Evolutionary conservation across 2,888 invertebrate species (phyloP), one percentile per base, ranked within the genome.

Genomic region (Camptogramma bilineatum): DNA sequence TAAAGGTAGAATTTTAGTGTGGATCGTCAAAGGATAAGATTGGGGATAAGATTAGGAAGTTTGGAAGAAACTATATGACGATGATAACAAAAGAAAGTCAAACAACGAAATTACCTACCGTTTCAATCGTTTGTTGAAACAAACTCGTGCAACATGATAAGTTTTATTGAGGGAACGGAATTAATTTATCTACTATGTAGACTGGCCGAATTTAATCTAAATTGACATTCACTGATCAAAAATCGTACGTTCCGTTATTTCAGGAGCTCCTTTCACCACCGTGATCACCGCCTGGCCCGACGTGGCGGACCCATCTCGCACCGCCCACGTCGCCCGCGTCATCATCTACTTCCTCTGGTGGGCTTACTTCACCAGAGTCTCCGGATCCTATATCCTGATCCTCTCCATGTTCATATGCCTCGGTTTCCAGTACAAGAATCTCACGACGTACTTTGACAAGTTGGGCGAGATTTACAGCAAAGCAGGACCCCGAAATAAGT

Each of bases 231-330:
- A n/a, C 7, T n/a, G 28, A n/a, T n/a, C 19, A 52, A 4, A 39
- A 18, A 10, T 28, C 10, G 2, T 13, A 8, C 17, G 16, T 48
- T 7, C n/a, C n/a, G n/a, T n/a, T 17, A 19, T 52, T 47, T n/a
- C 56, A 80, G 79, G 73, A 16, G 68, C 60, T 13, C 70, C 77
- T 13, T 86, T 86, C 55, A 77, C 73, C 2, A 82, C 81, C 1
- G 60, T 86, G 1, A 72, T 88, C 16, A 79, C 82, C 2, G 77
- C 70, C 0, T 88, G 85, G 85, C 87, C 87, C 0, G 78, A 83
- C 4, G 71, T 78, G 0, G 64, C 69, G 0, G 82, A 87, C 17
- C 57, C 13, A 0, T 77, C 82, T 1, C 3, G 3, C 0, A 7
- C 50, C 0, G 81, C 85, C 0, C 59, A 74, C 24, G 4, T 71